phyloP scores from a whole-genome alignment of 2,113 vertebrate species.

The Heteronetta atricapilla region DNA sequence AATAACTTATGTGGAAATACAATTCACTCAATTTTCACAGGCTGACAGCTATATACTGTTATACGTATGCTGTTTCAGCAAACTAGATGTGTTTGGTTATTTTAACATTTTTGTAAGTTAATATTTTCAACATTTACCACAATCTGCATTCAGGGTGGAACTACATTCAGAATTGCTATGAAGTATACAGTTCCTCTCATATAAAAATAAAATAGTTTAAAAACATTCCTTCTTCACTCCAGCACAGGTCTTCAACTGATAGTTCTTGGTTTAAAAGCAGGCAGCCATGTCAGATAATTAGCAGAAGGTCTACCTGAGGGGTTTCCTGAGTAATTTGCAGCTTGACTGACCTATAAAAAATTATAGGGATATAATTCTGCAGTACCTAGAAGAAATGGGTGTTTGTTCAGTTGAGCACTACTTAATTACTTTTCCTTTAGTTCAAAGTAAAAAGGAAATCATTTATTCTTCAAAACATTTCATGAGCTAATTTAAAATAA shows the following conservation, averaged over 20 bases:
- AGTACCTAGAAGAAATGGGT: conserved; percentile 16
- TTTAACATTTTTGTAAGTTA: background rate
- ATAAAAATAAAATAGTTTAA: background rate
- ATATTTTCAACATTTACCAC: background rate
- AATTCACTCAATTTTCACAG: background rate
- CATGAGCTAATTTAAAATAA: conserved; percentile 41
- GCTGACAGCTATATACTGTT: background rate
- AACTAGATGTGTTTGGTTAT: background rate
- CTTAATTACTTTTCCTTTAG: conserved; percentile 42
- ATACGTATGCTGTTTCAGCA: background rate
- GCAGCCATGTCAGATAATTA: background rate
- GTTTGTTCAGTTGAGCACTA: conserved; percentile 43
- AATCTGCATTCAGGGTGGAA: background rate
- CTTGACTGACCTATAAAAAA: conserved; percentile 36
- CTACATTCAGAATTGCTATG: background rate
- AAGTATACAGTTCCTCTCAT: background rate
- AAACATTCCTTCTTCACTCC: background rate
- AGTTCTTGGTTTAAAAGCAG: background rate
- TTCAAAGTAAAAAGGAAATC: conserved; percentile 45
- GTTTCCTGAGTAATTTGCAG: conserved; percentile 28
- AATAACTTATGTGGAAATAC: background rate
- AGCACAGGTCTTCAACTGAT: background rate
- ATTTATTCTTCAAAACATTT: conserved; percentile 29
- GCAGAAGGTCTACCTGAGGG: conserved; percentile 19
- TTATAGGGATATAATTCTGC: background rate